These are phyloP conservation scores for Colistium nudipinnis DNA, from an alignment of 2,113 vertebrate genomes.

Conservation along the genomic window DNA sequence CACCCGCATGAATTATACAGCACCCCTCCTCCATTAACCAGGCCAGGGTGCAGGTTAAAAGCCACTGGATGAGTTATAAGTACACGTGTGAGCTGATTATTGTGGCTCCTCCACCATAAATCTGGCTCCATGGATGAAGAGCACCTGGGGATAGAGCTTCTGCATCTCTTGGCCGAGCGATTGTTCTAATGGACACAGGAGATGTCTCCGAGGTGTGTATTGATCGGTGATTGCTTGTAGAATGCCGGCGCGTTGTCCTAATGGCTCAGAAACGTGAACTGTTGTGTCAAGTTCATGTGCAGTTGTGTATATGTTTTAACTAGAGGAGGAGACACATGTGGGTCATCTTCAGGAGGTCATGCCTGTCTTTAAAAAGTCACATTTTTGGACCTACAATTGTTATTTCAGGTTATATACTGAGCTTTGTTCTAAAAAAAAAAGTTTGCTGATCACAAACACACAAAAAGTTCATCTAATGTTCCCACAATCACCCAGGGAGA, in stretches of 20 bases:
- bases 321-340: slow-evolving; percentile 6
- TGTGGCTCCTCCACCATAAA: slow-evolving; percentile 18
- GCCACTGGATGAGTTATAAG: slow-evolving; percentile 64
- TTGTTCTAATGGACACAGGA: slow-evolving; percentile 58
- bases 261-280: slow-evolving; percentile 34
- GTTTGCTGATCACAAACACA: neutral
- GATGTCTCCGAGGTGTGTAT: slow-evolving; percentile 48
- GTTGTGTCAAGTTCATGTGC: slow-evolving; percentile 16
- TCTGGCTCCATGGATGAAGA: slow-evolving; percentile 10
- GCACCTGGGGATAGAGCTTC: slow-evolving; percentile 31
- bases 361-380: neutral
- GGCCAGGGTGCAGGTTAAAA: slow-evolving; percentile 67
- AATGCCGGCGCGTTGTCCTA: slow-evolving; percentile 42
- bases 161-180: slow-evolving; percentile 22
- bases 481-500: neutral
- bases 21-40: slow-evolving; percentile 34
- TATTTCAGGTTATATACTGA: neutral
- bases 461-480: neutral
- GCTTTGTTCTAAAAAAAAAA: neutral
- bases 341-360: slow-evolving; percentile 16
- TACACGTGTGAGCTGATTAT: slow-evolving; percentile 31
- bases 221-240: slow-evolving; percentile 55
- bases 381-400: neutral
- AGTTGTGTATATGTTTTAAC: neutral
- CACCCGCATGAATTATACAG: slow-evolving; percentile 71